These are phyloP conservation scores for Agapornis roseicollis DNA, from an alignment of 2,113 vertebrate genomes.

Conservation along the genomic window DNA sequence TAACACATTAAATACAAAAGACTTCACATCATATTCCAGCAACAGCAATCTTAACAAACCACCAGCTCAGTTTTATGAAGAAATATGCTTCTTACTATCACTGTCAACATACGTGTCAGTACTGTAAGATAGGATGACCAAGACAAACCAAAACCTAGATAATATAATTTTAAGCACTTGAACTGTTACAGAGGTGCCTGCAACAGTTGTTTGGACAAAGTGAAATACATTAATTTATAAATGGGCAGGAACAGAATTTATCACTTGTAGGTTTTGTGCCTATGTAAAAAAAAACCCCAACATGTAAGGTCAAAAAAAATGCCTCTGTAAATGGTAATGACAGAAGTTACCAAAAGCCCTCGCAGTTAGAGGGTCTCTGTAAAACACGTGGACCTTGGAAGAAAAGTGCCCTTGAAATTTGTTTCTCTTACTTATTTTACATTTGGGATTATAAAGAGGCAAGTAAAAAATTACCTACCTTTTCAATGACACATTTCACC, in stretches of 20 bases:
- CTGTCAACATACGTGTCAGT: neutral
- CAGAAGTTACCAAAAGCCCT: neutral
- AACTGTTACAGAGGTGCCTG: neutral
- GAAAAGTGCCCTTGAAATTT: neutral
- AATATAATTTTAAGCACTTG: neutral
- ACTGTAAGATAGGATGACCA: neutral
- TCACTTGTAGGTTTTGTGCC: neutral
- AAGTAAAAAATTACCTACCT: conserved; percentile 68
- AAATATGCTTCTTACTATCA: neutral
- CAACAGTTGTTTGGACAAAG: neutral
- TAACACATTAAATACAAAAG: neutral
- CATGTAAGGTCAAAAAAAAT: neutral
- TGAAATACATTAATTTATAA: neutral
- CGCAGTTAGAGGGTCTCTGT: neutral
- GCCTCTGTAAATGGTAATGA: neutral
- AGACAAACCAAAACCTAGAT: neutral
- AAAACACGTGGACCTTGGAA: neutral
- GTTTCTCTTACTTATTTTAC: neutral
- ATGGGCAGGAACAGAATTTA: neutral
- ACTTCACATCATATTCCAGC: neutral
- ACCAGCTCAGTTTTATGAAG: neutral
- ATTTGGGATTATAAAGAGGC: neutral
- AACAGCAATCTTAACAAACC: neutral
- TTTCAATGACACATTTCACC: conserved; percentile 77
- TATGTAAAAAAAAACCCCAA: neutral